Percentiles rank a stretch among this genome's conserved stretches.
phyloP scores from a whole-genome alignment of 2,888 invertebrate genomes.

The Caenorhabditis japonica region DNA sequence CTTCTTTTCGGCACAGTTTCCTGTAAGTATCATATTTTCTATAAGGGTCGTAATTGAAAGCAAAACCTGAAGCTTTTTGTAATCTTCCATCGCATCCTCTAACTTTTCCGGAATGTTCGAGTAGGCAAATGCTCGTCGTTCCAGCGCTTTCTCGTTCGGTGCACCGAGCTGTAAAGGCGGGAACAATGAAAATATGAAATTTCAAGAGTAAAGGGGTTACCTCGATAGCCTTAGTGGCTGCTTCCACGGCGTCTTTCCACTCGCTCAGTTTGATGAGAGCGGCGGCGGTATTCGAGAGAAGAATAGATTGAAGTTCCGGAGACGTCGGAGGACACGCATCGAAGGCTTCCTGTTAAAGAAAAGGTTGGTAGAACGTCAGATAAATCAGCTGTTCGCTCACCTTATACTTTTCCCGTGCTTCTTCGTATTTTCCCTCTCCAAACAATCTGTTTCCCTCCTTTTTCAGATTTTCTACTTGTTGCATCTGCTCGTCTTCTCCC shows the following conservation, averaged over 20 bases:
- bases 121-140: constrained; percentile 60
- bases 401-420: constrained; percentile 54
- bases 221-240: constrained; percentile 57
- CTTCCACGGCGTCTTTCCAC: constrained; percentile 58
- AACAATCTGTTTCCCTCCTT: constrained; percentile 65
- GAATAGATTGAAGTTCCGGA: constrained; percentile 15
- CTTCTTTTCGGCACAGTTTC: constrained; percentile 17
- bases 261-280: constrained; percentile 61
- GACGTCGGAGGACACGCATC: constrained; percentile 23
- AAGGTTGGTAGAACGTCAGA: no score
- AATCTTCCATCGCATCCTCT: constrained; percentile 59
- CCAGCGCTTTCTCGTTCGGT: constrained; percentile 56
- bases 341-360: constrained; percentile 40
- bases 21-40: constrained; percentile 2
- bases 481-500: constrained; percentile 19
- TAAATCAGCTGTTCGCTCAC: not conserved
- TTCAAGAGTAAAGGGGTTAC: constrained; percentile 1
- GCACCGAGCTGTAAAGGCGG: constrained; percentile 35
- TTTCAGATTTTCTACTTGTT: constrained; percentile 42
- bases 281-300: constrained; percentile 64
- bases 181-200: no score
- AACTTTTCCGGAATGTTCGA: constrained; percentile 56
- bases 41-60: no score
- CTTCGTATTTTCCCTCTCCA: constrained; percentile 57
- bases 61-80: constrained; percentile 50